These are phyloP conservation scores for Stegophylla sp. DNA, from an alignment of 2,888 invertebrate genomes.

Conservation along the genomic window DNA sequence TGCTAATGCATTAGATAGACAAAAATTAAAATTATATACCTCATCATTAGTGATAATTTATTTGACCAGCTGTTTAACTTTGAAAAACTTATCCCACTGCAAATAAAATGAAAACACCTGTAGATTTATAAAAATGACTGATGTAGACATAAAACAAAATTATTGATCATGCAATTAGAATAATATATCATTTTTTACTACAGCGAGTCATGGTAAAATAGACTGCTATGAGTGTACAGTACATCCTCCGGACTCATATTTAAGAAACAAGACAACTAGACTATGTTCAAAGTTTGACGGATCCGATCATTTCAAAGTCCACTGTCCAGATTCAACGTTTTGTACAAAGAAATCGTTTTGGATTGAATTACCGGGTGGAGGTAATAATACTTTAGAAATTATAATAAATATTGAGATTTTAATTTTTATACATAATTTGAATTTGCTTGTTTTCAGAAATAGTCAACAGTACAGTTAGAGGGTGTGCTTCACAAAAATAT, in stretches of 20 bases:
- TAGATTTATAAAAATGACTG: no score
- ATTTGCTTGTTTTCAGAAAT: conserved; percentile 67
- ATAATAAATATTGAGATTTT: background rate
- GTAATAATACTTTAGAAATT: conserved; percentile 65
- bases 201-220: conserved; percentile 65
- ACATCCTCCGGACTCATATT: conserved; percentile 69
- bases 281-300: conserved; percentile 80
- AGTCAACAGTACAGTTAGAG: conserved; percentile 71
- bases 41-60: no score
- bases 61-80: no score
- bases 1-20: no score
- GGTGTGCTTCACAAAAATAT: conserved; percentile 78
- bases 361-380: conserved; percentile 73
- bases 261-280: conserved; percentile 71
- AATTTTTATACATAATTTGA: no score
- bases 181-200: conserved; percentile 18
- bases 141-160: no score
- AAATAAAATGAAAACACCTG: no score
- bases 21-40: no score
- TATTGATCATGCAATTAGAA: no score
- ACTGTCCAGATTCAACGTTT: conserved; percentile 83
- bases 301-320: conserved; percentile 73
- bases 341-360: conserved; percentile 79
- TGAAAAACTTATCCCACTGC: no score
- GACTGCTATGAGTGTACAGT: conserved; percentile 80